phyloP scores from a whole-genome alignment of 2,113 vertebrate genomes.

The Lagopus muta region DNA sequence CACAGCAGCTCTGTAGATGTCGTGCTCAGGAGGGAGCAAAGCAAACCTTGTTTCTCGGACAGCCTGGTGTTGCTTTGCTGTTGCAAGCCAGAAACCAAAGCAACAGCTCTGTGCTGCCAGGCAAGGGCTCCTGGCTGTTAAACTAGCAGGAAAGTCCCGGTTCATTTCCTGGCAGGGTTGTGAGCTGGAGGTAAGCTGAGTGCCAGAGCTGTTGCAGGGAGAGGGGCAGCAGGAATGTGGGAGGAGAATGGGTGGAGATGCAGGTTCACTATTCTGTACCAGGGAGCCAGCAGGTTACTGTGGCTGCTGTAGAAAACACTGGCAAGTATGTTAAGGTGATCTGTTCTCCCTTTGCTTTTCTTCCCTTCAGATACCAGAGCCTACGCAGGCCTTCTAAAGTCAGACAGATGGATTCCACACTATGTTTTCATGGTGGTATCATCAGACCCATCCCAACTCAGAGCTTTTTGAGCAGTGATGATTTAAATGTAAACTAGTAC shows the following conservation, averaged over 20 bases:
- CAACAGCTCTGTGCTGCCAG: not conserved
- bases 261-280: not conserved
- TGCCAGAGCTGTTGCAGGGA: not conserved
- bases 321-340: not conserved
- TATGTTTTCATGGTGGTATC: not conserved
- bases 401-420: not conserved
- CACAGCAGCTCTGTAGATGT: accelerated
- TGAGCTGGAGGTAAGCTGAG: not conserved
- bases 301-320: not conserved
- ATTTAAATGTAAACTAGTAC: not conserved
- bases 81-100: not conserved
- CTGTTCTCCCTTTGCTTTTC: not conserved
- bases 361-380: not conserved
- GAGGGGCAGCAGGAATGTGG: not conserved
- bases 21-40: not conserved
- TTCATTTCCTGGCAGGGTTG: not conserved
- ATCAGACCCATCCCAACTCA: not conserved
- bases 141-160: not conserved
- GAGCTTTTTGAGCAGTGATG: not conserved
- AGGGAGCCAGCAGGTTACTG: not conserved
- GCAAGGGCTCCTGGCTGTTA: not conserved
- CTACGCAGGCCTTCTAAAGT: not conserved
- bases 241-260: not conserved
- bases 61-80: too few species aligned
- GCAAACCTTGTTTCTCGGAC: not conserved